Conservation (phyloP, 2,113 vertebrate species). For the Zosterops japonicus region DNA sequence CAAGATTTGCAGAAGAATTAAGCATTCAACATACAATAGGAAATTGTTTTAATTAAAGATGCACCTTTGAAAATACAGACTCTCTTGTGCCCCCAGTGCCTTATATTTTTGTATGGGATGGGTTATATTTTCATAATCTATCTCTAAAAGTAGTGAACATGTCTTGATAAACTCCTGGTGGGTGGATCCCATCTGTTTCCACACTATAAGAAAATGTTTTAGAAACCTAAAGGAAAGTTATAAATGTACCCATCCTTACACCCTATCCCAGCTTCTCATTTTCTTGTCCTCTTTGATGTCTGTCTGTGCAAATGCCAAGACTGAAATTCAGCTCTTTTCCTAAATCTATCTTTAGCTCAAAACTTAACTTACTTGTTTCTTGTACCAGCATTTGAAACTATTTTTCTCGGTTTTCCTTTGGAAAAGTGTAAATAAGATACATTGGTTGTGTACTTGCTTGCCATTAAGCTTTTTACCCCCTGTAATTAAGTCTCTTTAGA, state of each 20-base stretch:
- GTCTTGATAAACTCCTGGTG: background rate
- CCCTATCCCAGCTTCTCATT: background rate
- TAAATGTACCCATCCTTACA: background rate
- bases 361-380: background rate
- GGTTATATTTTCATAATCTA: slow-evolving; percentile 3
- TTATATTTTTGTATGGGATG: background rate
- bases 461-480: background rate
- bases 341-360: background rate
- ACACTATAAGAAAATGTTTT: background rate
- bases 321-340: background rate
- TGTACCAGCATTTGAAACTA: background rate
- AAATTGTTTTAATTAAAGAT: background rate
- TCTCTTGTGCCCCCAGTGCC: background rate
- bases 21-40: background rate
- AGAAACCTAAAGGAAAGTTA: background rate
- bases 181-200: slow-evolving; percentile 39
- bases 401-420: background rate
- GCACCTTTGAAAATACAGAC: background rate
- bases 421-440: background rate
- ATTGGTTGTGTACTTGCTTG: background rate
- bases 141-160: slow-evolving; percentile 1
- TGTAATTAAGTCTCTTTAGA: background rate
- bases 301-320: background rate
- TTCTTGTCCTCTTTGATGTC: background rate
- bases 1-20: background rate